Evolutionary conservation across 2,797 vertebrate species (phyloP).

Genomic region (Heterohyrax brucei): DNA sequence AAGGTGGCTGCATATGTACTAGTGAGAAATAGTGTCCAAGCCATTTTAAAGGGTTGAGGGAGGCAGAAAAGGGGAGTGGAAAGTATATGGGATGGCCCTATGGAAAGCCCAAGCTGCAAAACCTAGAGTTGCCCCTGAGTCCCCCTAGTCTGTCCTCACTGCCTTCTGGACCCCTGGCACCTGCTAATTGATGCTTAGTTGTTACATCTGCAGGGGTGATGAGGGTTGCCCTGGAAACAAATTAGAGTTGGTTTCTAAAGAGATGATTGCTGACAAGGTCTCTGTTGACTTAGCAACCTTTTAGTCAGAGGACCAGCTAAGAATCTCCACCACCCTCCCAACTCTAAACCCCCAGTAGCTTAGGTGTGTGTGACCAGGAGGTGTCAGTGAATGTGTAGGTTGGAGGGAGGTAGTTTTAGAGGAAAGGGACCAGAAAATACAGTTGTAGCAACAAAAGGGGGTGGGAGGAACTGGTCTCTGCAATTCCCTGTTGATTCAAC

Average conservation of each 20-base stretch:
- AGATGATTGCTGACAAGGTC: neutral
- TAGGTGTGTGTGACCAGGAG: no score
- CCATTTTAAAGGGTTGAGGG: neutral
- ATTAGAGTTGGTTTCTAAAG: neutral
- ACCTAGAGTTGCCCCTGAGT: neutral
- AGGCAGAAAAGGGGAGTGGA: neutral
- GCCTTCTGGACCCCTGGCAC: neutral
- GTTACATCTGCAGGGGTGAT: neutral
- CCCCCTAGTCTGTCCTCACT: neutral
- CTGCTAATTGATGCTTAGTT: neutral
- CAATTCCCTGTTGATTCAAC: neutral
- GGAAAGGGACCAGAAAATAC: neutral
- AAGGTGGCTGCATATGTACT: neutral
- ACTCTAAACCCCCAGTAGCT: neutral
- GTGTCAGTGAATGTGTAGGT: no score
- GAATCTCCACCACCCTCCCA: no score
- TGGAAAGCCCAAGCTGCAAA: neutral
- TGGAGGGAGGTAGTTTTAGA: neutral
- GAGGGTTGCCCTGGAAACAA: neutral
- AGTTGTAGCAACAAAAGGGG: neutral
- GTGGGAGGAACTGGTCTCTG: neutral
- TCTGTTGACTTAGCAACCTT: neutral
- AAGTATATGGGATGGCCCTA: fast-evolving
- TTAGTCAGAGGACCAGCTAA: neutral
- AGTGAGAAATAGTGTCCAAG: neutral